A percentile compares a stretch with the other conserved stretches of the same genome.
These are phyloP conservation scores for Harpegnathos saltator DNA, from an alignment of 1,140 invertebrate species.

Conservation along the genomic window DNA sequence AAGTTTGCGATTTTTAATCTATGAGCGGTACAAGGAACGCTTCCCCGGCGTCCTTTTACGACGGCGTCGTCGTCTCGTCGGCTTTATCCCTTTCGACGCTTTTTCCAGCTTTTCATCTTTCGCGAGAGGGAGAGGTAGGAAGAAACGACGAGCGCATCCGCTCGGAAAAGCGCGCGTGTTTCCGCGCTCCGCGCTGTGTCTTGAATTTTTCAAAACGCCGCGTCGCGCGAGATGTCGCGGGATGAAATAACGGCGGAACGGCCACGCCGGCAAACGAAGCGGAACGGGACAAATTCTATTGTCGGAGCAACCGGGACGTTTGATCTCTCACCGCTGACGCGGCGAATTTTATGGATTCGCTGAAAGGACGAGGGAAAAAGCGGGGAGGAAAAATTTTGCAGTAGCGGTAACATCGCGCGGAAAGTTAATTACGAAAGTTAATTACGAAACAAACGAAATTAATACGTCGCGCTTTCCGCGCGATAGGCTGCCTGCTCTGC, in stretches of 20 bases:
- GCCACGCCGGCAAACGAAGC: constrained; percentile 30
- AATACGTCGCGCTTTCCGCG: too few species aligned
- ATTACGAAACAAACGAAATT: too few species aligned
- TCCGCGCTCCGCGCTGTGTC: constrained; percentile 20
- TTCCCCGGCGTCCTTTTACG: constrained; percentile 30
- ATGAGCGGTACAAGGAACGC: constrained; percentile 41
- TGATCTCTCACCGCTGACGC: constrained; percentile 29
- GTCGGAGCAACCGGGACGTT: constrained; percentile 30
- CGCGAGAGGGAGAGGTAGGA: constrained; percentile 58
- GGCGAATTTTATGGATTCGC: neutral
- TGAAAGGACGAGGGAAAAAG: neutral
- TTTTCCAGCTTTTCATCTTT: constrained; percentile 65
- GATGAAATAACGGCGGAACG: constrained; percentile 44
- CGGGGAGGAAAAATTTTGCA: too few species aligned
- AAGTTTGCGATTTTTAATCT: constrained; percentile 66
- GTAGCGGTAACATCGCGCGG: too few species aligned
- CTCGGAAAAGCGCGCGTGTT: constrained; percentile 33
- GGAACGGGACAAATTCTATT: constrained; percentile 34
- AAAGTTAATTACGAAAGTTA: too few species aligned
- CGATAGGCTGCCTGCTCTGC: too few species aligned
- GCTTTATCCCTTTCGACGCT: constrained; percentile 35
- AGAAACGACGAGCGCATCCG: constrained; percentile 55
- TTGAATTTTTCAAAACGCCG: constrained; percentile 56
- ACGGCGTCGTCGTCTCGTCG: neutral
- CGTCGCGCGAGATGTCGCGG: constrained; percentile 32